These are phyloP conservation scores for Luperina testacea DNA, from an alignment of 2,888 invertebrate genomes.

Conservation along the genomic window DNA sequence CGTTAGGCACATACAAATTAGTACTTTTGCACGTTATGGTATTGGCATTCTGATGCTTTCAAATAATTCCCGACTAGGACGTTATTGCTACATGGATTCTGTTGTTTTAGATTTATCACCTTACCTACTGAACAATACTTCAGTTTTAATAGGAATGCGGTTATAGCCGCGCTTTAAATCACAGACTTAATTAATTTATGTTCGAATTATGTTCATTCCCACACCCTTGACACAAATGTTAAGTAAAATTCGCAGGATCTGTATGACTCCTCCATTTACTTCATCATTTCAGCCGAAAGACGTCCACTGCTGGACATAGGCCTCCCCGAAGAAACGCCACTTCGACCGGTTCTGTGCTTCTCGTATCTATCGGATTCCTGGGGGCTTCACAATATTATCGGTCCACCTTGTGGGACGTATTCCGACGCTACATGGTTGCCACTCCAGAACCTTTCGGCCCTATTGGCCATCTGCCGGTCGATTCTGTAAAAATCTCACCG, in stretches of 20 bases:
- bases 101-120: not conserved
- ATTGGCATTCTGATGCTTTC: not conserved
- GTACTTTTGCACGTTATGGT: too few relatives aligned
- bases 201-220: not conserved
- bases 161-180: not conserved
- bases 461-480: too few relatives aligned
- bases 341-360: too few relatives aligned
- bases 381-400: too few relatives aligned
- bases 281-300: too few relatives aligned
- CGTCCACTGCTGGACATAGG: not conserved
- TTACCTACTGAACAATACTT: not conserved
- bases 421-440: too few relatives aligned
- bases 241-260: not conserved
- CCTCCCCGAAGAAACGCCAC: too few relatives aligned
- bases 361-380: too few relatives aligned
- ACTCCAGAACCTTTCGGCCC: too few relatives aligned
- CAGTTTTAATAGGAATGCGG: not conserved
- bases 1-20: too few relatives aligned
- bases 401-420: too few relatives aligned
- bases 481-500: too few relatives aligned
- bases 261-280: not conserved
- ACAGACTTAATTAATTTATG: not conserved
- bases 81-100: not conserved
- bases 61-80: not conserved
- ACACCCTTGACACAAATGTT: not conserved